A percentile compares a stretch with the other conserved stretches of the same genome.
phyloP scores from a whole-genome alignment of 1,140 invertebrate genomes.

The Elysia chlorotica region DNA sequence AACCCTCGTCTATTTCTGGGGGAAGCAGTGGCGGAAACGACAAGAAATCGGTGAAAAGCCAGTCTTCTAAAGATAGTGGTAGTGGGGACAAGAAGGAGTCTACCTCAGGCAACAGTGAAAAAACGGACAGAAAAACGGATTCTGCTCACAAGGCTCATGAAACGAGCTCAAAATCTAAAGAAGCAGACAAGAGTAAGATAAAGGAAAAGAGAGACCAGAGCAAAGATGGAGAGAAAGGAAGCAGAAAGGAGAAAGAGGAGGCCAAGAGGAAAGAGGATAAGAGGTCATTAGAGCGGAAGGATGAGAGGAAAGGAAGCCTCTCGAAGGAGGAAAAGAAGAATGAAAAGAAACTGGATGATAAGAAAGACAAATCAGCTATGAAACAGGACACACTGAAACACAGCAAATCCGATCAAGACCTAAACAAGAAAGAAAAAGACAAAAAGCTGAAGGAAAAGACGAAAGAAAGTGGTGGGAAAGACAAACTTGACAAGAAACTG shows the following conservation, averaged over 20 bases:
- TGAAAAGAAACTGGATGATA: constrained; percentile 21
- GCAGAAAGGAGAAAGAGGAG: constrained; percentile 17
- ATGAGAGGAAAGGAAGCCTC: constrained; percentile 9
- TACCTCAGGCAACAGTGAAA: constrained; percentile 27
- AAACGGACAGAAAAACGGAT: constrained; percentile 22
- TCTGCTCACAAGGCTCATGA: not conserved
- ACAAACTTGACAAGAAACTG: too few relatives aligned
- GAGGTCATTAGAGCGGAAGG: constrained; percentile 24
- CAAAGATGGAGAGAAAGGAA: constrained; percentile 24
- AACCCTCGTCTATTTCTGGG: too few relatives aligned
- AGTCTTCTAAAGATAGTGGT: too few relatives aligned
- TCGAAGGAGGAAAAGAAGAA: constrained; percentile 26
- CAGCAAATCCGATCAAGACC: too few relatives aligned
- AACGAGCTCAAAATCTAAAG: constrained; percentile 15
- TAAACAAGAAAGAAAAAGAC: too few relatives aligned
- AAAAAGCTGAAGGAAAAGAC: too few relatives aligned
- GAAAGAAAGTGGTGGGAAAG: not conserved
- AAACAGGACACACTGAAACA: too few relatives aligned
- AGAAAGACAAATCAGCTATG: constrained; percentile 6
- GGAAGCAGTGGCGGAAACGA: too few relatives aligned
- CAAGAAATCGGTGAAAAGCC: too few relatives aligned
- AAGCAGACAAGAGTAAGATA: constrained; percentile 20
- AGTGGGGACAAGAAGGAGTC: constrained; percentile 28
- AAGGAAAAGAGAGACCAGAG: constrained; percentile 27
- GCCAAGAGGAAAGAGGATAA: constrained; percentile 36